These are phyloP conservation scores for Enteromius argenteus DNA, from an alignment of 2,797 vertebrate genomes.

Conservation along the genomic window DNA sequence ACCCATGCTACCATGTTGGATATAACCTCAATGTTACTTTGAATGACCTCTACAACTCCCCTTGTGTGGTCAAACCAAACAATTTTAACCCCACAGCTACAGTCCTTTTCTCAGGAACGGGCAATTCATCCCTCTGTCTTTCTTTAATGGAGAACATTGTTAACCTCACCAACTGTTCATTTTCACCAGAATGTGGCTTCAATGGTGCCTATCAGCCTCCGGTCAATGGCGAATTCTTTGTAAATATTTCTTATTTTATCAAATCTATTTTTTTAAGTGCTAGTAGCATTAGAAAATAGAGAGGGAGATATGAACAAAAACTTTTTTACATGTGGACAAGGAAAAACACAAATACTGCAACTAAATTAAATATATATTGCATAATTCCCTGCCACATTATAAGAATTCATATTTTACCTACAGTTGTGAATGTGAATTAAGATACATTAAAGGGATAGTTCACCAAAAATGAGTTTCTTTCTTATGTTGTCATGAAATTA, in stretches of 20 bases:
- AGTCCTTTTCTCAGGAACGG: constrained; percentile 72
- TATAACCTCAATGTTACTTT: constrained; percentile 60
- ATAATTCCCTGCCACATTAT: not conserved
- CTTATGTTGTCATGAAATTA: too few species aligned
- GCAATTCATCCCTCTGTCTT: constrained; percentile 65
- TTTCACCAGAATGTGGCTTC: constrained; percentile 71
- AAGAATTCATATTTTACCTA: not conserved
- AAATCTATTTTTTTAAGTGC: not conserved
- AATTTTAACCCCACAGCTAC: not conserved
- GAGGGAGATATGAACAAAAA: not conserved
- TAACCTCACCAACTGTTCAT: constrained; percentile 68
- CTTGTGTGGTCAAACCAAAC: constrained; percentile 64
- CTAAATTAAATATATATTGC: not conserved
- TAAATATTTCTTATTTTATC: constrained; percentile 62
- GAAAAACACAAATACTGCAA: not conserved
- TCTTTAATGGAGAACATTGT: constrained; percentile 68
- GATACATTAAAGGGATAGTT: not conserved
- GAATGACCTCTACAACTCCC: constrained; percentile 68
- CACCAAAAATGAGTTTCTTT: too few species aligned
- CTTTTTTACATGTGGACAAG: not conserved
- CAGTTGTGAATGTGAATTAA: not conserved
- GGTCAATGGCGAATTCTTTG: constrained; percentile 73
- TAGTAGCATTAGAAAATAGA: not conserved
- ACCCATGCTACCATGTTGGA: constrained; percentile 78
- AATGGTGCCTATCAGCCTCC: constrained; percentile 75